Base-by-base conservation (phyloP, 2,113 vertebrate genomes). In the Puffinus mauretanicus region DNA sequence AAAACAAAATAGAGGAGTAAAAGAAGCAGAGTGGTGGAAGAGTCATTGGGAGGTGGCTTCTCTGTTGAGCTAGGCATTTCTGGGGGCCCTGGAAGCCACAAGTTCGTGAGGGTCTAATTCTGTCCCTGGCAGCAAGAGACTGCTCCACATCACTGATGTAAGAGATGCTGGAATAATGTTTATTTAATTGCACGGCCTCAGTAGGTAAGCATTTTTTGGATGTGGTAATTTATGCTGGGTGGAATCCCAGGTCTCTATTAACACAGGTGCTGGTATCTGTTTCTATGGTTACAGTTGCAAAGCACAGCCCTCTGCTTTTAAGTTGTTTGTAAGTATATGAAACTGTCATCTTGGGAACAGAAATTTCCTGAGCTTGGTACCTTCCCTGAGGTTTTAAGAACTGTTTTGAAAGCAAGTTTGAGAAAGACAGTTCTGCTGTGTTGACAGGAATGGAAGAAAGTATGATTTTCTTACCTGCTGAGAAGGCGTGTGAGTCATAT, bases 251-350 rank as follows among this genome's bases (percentile, higher is more conserved):
- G 36, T 88, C n/a, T 47, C 64, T 91, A 15, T 80, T 87, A 91
- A 86, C 73, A 65, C 55, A 73, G 54, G n/a, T 91, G 62, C 86
- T 93, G 38, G 19, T 86, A 82, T 70, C 80, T 78, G 93, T 94
- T 97, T 80, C 94, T 86, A 54, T 94, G 86, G 94, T 90, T 93
- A 94, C 89, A 82, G 38, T 55, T 73, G 51, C 84, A 94, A 70
- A 94, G 64, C 49, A 67, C 60, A 95, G 42, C 49, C 34, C 32
- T 93, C 75, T 29, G 30, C 58, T 88, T 96, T 82, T 61, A 93
- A 86, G 54, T 71, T 97, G 70, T 93, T 95, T 82, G 42, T 91
- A 90, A 88, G 88, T 73, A 47, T 67, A 93, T 64, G 62, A 80
- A 91, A 89, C 84, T 88, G 72, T 77, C 75, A 82, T 73, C 64